Evolutionary conservation across 1,140 invertebrate species (phyloP).

Genomic region (Lethocerus indicus): DNA sequence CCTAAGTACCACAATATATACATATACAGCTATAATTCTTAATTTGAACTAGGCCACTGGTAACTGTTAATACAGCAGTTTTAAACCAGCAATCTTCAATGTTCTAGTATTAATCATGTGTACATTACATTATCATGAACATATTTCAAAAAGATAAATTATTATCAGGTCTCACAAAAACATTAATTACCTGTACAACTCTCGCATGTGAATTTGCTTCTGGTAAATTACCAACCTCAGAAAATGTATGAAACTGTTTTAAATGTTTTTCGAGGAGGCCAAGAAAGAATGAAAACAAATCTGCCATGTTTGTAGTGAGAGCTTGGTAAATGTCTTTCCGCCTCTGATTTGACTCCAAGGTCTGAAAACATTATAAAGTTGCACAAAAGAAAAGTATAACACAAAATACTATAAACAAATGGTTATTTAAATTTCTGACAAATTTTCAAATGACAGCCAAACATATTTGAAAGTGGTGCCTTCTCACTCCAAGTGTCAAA

Average conservation of each 20-base stretch:
- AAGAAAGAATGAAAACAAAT: constrained; percentile 73
- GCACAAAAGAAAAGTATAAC: too few species aligned
- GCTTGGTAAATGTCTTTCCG: constrained; percentile 78
- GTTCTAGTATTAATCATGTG: too few species aligned
- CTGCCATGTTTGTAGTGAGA: constrained; percentile 63
- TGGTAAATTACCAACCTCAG: constrained; percentile 34
- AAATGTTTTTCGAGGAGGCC: constrained; percentile 60
- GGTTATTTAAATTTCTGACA: neutral
- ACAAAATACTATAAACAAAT: constrained; percentile 1
- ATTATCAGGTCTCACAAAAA: constrained; percentile 3
- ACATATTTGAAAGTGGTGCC: too few species aligned
- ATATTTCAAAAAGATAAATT: neutral
- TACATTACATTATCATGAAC: too few species aligned
- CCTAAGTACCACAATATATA: too few species aligned
- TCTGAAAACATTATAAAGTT: constrained; percentile 28
- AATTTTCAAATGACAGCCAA: neutral
- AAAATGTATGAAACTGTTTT: constrained; percentile 46
- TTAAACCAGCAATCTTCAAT: too few species aligned
- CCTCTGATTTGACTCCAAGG: constrained; percentile 62
- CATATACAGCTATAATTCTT: too few species aligned
- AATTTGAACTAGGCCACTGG: too few species aligned
- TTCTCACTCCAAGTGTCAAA: too few species aligned
- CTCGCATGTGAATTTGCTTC: constrained; percentile 50
- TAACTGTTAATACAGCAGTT: too few species aligned
- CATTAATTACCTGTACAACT: constrained; percentile 44